A percentile compares a stretch with the other conserved stretches of the same genome.
Conservation (phyloP, 1,140 invertebrate genomes). For the Euura lappo region DNA sequence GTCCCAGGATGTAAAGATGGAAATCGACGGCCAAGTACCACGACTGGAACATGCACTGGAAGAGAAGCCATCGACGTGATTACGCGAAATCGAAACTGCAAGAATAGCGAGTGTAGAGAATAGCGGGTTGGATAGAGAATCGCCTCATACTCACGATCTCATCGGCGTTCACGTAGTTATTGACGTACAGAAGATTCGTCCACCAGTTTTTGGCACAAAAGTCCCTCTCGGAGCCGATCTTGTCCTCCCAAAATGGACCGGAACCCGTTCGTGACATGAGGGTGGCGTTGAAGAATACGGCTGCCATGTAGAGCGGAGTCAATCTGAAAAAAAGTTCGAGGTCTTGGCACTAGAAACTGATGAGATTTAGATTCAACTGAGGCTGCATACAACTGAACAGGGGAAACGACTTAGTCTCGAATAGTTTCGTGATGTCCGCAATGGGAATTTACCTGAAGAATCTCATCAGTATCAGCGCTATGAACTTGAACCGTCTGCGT, state of each 20-base stretch:
- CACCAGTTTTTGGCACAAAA: slow-evolving; percentile 63
- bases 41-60: slow-evolving; percentile 63
- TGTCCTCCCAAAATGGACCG: slow-evolving; percentile 47
- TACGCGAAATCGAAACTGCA: neutral
- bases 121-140: too few species aligned
- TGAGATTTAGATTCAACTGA: too few species aligned
- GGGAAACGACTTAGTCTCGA: neutral
- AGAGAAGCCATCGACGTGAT: too few species aligned
- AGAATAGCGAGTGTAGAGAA: too few species aligned
- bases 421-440: too few species aligned
- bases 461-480: slow-evolving; percentile 35
- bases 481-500: slow-evolving; percentile 38
- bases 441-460: slow-evolving; percentile 34
- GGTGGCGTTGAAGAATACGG: slow-evolving; percentile 48
- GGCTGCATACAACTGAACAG: too few species aligned
- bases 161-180: slow-evolving; percentile 60
- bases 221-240: slow-evolving; percentile 33
- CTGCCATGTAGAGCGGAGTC: slow-evolving; percentile 49
- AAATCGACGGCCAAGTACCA: slow-evolving; percentile 66
- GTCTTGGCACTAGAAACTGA: too few species aligned
- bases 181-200: slow-evolving; percentile 64
- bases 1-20: slow-evolving; percentile 60
- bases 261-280: slow-evolving; percentile 41
- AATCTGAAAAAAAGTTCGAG: slow-evolving; percentile 33
- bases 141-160: slow-evolving; percentile 31